Base-by-base conservation (phyloP, 1,140 invertebrate species). In the Bombus huntii region DNA sequence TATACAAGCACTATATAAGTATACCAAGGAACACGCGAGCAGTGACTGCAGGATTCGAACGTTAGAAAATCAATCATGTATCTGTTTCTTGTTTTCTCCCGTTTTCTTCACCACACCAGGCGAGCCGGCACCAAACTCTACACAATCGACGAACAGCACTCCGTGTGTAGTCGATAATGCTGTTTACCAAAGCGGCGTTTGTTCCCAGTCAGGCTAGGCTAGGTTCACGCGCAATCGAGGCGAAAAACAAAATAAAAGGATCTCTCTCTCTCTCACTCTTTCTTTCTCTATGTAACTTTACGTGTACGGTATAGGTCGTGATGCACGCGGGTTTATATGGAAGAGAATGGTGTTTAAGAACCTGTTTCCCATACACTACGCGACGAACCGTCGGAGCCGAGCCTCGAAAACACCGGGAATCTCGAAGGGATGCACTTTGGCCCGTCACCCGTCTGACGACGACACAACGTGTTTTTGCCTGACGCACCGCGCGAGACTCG, bases 291-390 rank as follows among this genome's bases (percentile, higher is more conserved):
- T 31, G 53, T 70, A 34, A 2, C 28, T n/a, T 25, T 39, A n/a
- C 37, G 28, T 39, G 72, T 68, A 62, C 47, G 15, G 28, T 73
- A 12, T 83, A 75, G 25, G 13, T 74, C 13, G 57, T 44, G 12
- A 25, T 72, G 12, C 47, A 34, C 18, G 47, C 25, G 73, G 18
- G 6, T 47, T 31, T 71, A 71, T 79, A 71, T 73, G 75, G 47
- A 81, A 85, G 66, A 83, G 81, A 90, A 83, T 87, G 85, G 73
- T 62, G 44, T 85, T 85, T 90, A 90, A 90, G 83, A 90, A 90
- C 89, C 88, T 90, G 88, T 90, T 90, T 90, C 88, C 88, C 86
- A 90, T 87, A 89, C 88, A 88, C 88, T 87, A 89, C 89, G 88
- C 86, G 57, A 83, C 85, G 81, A 84, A 85, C 83, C 88, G 86